Conservation (phyloP, 2,888 invertebrate genomes). For the Taphrorychus bicolor region DNA sequence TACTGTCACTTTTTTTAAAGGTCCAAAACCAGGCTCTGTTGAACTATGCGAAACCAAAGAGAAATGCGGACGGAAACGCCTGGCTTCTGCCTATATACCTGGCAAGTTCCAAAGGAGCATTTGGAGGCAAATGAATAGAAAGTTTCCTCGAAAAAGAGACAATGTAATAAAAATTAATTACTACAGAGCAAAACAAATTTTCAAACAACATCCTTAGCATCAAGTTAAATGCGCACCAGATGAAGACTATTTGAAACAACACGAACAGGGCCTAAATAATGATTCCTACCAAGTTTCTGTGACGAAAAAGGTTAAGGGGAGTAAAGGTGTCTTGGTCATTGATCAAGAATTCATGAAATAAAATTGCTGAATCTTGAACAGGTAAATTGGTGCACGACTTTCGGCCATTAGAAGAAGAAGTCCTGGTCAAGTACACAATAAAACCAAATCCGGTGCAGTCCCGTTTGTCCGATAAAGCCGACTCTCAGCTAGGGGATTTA, state of each 20-base stretch:
- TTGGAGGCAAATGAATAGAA: conserved; percentile 52
- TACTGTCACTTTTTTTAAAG: conserved; percentile 13
- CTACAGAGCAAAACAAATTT: neutral
- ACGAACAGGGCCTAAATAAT: neutral
- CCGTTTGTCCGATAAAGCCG: conserved; percentile 57
- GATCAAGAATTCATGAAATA: no score
- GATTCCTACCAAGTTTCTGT: no score
- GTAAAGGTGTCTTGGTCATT: no score
- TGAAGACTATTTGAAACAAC: neutral
- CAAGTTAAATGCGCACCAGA: neutral
- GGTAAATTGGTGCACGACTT: conserved; percentile 19
- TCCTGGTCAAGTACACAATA: conserved; percentile 31
- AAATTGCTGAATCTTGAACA: no score
- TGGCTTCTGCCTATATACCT: conserved; percentile 46
- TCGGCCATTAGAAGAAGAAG: conserved; percentile 19
- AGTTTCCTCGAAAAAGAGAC: conserved; percentile 13
- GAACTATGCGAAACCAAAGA: conserved; percentile 57
- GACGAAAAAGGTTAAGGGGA: no score
- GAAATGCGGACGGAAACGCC: conserved; percentile 50
- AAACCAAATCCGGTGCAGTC: conserved; percentile 37
- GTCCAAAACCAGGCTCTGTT: conserved; percentile 49
- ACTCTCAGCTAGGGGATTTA: conserved; percentile 58
- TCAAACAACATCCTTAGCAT: neutral
- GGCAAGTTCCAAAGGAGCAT: conserved; percentile 50
- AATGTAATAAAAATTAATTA: neutral